phyloP scores from a whole-genome alignment of 1,140 invertebrate species.

The Macrotrachela quadricornifera region DNA sequence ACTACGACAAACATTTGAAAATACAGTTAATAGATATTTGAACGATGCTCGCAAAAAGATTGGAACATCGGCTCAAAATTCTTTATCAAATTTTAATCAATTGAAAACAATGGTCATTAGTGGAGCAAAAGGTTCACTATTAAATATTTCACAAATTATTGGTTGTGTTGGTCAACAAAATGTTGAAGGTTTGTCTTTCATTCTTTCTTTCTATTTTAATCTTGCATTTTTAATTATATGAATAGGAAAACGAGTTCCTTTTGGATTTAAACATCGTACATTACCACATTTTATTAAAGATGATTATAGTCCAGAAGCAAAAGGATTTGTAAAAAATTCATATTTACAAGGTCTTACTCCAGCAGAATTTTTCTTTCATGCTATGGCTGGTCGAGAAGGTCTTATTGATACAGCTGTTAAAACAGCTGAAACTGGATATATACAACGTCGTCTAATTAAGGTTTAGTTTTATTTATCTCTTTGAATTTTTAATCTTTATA shows the following conservation, averaged over 20 bases:
- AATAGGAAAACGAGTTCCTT: conserved; percentile 98
- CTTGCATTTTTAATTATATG: too few species aligned
- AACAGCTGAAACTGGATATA: conserved; percentile 98
- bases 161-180: conserved; percentile 99
- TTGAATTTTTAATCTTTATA: too few species aligned
- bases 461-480: too few species aligned
- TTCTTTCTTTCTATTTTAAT: too few species aligned
- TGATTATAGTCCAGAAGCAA: conserved; percentile 87
- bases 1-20: conserved; percentile 62
- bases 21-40: conserved; percentile 82
- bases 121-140: conserved; percentile 96
- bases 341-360: conserved; percentile 95
- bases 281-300: conserved; percentile 99
- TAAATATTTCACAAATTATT: conserved; percentile 99
- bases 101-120: conserved; percentile 99
- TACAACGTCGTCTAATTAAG: conserved; percentile 96
- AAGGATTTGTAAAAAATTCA: conserved; percentile 98
- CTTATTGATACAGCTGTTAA: conserved; percentile 99
- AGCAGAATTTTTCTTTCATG: conserved; percentile 97
- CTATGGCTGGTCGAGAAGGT: conserved; percentile 99
- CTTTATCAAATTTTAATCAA: conserved; percentile 95
- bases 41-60: conserved; percentile 99
- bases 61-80: conserved; percentile 94
- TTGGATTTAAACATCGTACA: conserved; percentile 91
- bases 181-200: too few species aligned